Evolutionary conservation across 2,113 vertebrate species (phyloP).

Genomic region (Nettapus auritus): DNA sequence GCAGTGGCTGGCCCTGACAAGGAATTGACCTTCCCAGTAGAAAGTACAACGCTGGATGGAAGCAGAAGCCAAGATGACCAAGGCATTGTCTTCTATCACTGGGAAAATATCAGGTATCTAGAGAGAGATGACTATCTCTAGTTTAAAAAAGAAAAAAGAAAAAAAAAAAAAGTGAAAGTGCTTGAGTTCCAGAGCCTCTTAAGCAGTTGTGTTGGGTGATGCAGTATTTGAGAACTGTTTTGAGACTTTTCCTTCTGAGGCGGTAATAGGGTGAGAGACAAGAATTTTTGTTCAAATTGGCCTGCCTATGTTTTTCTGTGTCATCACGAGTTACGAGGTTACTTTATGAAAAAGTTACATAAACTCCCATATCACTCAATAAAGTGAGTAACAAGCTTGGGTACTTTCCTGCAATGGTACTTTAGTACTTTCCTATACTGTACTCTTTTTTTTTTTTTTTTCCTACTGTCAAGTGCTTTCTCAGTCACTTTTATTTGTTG

Average conservation of each 20-base stretch:
- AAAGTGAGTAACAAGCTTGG: background rate
- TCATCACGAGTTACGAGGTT: background rate
- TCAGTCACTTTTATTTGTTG: background rate
- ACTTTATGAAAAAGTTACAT: background rate
- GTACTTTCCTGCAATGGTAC: background rate
- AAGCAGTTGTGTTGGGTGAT: rapidly evolving
- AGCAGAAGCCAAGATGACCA: slow-evolving; percentile 84
- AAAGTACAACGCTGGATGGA: slow-evolving; percentile 81
- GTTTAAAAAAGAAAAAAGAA: background rate
- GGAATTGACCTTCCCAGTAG: slow-evolving; percentile 81
- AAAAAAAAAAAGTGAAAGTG: background rate
- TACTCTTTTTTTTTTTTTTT: background rate
- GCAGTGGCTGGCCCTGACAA: slow-evolving; percentile 86
- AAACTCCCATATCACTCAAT: background rate
- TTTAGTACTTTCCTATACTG: background rate
- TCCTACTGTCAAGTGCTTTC: background rate
- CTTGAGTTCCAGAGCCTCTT: background rate
- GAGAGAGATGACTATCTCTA: background rate
- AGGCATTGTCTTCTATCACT: slow-evolving; percentile 79
- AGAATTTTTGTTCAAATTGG: background rate
- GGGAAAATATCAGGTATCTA: slow-evolving; percentile 84
- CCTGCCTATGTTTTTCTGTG: background rate
- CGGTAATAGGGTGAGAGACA: background rate
- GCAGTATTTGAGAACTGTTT: background rate
- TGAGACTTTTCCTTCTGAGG: background rate